Percentiles rank a stretch among this genome's conserved stretches.
Conservation (phyloP, 2,113 vertebrate species). For the Colistium nudipinnis region DNA sequence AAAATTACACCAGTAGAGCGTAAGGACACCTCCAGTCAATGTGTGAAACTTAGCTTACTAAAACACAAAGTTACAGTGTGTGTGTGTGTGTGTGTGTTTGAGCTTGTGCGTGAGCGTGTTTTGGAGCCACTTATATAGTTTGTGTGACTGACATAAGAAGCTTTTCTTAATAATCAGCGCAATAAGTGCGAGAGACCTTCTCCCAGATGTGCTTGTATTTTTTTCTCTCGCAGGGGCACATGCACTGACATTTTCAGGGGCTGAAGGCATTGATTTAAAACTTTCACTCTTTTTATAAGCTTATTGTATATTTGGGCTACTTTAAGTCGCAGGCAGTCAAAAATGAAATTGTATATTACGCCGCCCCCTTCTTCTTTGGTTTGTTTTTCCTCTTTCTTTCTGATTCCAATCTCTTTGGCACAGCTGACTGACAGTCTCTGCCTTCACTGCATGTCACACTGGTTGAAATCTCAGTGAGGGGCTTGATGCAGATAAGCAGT, state of each 20-base stretch:
- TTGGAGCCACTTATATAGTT: no score
- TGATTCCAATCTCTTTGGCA: slow-evolving; percentile 78
- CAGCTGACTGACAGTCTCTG: slow-evolving; percentile 83
- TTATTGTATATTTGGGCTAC: slow-evolving; percentile 38
- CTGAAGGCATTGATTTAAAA: slow-evolving; percentile 43
- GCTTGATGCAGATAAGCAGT: slow-evolving; percentile 80
- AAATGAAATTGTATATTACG: slow-evolving; percentile 69
- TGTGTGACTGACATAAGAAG: slow-evolving; percentile 51
- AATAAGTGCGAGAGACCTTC: slow-evolving; percentile 58
- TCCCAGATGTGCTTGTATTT: slow-evolving; percentile 53
- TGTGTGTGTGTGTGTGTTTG: slow-evolving; percentile 9
- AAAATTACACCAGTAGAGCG: slow-evolving; percentile 94
- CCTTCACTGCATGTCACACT: slow-evolving; percentile 75
- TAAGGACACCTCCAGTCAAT: slow-evolving; percentile 68
- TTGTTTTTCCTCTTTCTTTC: slow-evolving; percentile 10
- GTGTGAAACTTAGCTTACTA: slow-evolving; percentile 78
- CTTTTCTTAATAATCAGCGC: slow-evolving; percentile 57
- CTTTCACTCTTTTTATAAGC: slow-evolving; percentile 37
- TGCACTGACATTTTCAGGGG: slow-evolving; percentile 66
- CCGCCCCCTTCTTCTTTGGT: slow-evolving; percentile 22
- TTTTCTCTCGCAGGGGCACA: slow-evolving; percentile 48
- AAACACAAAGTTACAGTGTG: slow-evolving; percentile 62
- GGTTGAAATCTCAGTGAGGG: slow-evolving; percentile 80
- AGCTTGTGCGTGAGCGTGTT: neutral
- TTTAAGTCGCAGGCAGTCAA: slow-evolving; percentile 20